Evolutionary conservation across 2,888 invertebrate genomes (phyloP), one percentile per base, ranked within the genome.

Genomic region (Idaea biselata): DNA sequence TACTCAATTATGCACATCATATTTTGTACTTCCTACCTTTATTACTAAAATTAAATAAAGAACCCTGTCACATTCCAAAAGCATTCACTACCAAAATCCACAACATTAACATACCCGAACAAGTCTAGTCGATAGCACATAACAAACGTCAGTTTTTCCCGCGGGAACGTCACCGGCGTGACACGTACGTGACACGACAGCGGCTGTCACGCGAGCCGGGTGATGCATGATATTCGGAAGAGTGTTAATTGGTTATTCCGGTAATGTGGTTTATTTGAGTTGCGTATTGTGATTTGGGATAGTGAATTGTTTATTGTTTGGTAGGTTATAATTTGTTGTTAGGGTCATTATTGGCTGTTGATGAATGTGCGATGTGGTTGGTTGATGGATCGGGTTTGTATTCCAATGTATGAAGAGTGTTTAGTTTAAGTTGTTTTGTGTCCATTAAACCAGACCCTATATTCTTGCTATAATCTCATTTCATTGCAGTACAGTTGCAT

Each of bases 131-230:
- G 64, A 64, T 66, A 66, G 62, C 62, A 63, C 62, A 63, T 61
- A 58, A 59, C 68, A 63, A 62, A 64, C 65, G 68, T 72, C 68
- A 70, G 71, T 73, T 73, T 72, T 72, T 73, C 75, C 69, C 72
- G 58, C 62, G 66, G 68, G 68, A 67, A 65, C 59, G 68, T 68
- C 74, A 65, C 75, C 63, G 66, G 68, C 71, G 74, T 72, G 66
- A 63, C 44, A 61, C 14, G 58, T 54, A 60, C 63, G 67, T 72
- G 73, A 75, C 75, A 63, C 67, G 73, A 72, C 84, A 79, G 75
- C 69, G 32, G 69, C 72, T 79, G 83, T 82, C 83, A 81, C 73
- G 71, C 68, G 68, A 68, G 65, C 73, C 72, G 65, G 59, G 56
- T 56, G 56, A 56, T 56, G 56, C 18, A 56, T 18, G 18, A 56